phyloP scores from a whole-genome alignment of 2,888 invertebrate genomes.

The Lasioglossum morio region DNA sequence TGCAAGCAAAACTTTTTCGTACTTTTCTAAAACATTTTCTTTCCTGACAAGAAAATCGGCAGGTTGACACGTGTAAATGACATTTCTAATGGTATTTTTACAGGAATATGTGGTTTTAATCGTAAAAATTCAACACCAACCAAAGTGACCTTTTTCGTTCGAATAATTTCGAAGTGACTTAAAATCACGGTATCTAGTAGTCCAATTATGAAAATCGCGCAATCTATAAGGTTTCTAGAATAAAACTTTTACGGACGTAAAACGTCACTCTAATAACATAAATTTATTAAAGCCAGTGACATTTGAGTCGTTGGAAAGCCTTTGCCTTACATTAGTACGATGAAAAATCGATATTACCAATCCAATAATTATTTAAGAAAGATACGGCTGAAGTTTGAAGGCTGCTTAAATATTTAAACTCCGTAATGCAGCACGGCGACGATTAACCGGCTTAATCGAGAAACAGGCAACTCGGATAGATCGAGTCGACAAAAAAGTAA shows the following conservation, averaged over 20 bases:
- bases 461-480: neutral
- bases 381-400: neutral
- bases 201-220: neutral
- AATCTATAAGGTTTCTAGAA: neutral
- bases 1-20: no score
- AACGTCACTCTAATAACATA: neutral
- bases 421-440: neutral
- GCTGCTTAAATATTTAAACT: constrained; percentile 1
- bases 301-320: neutral
- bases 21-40: no score
- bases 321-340: neutral
- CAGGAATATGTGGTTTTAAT: neutral
- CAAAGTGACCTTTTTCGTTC: neutral
- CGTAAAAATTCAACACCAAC: neutral
- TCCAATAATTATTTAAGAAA: neutral
- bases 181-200: neutral
- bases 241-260: neutral
- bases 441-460: neutral
- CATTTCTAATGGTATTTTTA: no score
- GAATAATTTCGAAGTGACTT: neutral
- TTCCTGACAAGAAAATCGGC: no score
- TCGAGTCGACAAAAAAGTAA: neutral
- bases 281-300: neutral
- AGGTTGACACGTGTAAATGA: neutral
- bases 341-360: neutral